Percentiles rank a stretch among this genome's conserved stretches.
These are phyloP conservation scores for Elephantulus edwardii DNA, from an alignment of 2,113 vertebrate species.

Conservation along the genomic window DNA sequence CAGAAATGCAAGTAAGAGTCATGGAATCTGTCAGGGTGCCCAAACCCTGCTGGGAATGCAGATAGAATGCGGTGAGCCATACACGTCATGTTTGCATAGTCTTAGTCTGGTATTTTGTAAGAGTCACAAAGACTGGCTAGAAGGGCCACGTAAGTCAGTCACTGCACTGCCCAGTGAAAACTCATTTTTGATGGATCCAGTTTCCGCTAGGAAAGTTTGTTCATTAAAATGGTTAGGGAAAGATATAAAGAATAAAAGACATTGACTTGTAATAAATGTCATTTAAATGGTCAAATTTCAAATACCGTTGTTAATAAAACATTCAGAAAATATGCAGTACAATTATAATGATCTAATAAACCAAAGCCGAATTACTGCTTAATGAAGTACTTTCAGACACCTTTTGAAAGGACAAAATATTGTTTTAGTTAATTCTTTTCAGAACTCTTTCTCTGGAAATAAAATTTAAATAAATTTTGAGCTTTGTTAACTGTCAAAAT, in stretches of 20 bases:
- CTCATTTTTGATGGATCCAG: conserved; percentile 34
- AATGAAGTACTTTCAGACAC: conserved; percentile 47
- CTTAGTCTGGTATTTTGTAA: no score
- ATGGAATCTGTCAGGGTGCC: no score
- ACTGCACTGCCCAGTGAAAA: neutral
- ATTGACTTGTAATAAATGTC: conserved; percentile 33
- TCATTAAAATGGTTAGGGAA: conserved; percentile 29
- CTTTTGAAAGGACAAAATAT: conserved; percentile 20
- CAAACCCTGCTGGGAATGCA: no score
- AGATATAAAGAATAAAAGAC: neutral
- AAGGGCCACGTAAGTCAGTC: no score
- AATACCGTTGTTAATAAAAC: neutral
- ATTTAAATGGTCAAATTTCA: conserved; percentile 22
- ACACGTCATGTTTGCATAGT: no score
- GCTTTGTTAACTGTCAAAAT: neutral
- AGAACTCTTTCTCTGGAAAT: conserved; percentile 13
- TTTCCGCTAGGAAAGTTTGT: conserved; percentile 23
- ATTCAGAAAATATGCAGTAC: conserved; percentile 14
- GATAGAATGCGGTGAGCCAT: no score
- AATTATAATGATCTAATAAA: neutral
- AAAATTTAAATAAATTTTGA: conserved; percentile 37
- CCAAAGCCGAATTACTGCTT: conserved; percentile 26
- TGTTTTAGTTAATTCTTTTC: conserved; percentile 40
- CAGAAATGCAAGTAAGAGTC: no score
- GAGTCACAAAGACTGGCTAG: no score